Evolutionary conservation across 2,888 invertebrate species (phyloP).

Genomic region (Opisthograptis luteolata): DNA sequence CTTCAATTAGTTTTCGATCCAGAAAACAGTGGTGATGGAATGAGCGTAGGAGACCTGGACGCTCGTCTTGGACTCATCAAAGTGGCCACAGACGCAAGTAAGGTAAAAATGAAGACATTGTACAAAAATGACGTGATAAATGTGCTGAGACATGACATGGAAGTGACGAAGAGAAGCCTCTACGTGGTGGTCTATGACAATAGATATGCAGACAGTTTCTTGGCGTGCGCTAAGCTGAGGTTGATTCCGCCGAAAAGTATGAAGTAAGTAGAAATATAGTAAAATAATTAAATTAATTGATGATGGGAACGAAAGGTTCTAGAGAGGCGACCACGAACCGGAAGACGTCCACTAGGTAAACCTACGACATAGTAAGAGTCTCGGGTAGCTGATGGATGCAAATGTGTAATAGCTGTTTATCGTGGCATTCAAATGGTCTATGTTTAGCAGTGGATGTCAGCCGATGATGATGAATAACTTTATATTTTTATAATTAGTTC

Average conservation of each 20-base stretch:
- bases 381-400: too few relatives aligned
- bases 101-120: conserved; percentile 81
- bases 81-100: conserved; percentile 86
- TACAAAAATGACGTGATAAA: conserved; percentile 89
- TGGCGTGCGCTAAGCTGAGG: conserved; percentile 93
- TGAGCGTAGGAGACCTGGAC: conserved; percentile 92
- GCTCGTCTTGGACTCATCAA: conserved; percentile 89
- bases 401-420: too few relatives aligned
- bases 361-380: too few relatives aligned
- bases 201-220: conserved; percentile 89
- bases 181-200: conserved; percentile 93
- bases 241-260: conserved; percentile 86
- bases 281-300: not conserved
- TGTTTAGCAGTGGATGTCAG: too few relatives aligned
- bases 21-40: conserved; percentile 86
- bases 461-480: too few relatives aligned
- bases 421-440: too few relatives aligned
- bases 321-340: too few relatives aligned
- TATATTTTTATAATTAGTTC: too few relatives aligned
- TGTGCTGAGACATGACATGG: conserved; percentile 88
- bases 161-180: conserved; percentile 89
- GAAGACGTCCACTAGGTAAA: too few relatives aligned
- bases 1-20: conserved; percentile 94
- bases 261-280: conserved; percentile 85
- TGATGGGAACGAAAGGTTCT: too few relatives aligned